Evolutionary conservation across 2,888 invertebrate species (phyloP).

Genomic region (Phlogophora meticulosa): DNA sequence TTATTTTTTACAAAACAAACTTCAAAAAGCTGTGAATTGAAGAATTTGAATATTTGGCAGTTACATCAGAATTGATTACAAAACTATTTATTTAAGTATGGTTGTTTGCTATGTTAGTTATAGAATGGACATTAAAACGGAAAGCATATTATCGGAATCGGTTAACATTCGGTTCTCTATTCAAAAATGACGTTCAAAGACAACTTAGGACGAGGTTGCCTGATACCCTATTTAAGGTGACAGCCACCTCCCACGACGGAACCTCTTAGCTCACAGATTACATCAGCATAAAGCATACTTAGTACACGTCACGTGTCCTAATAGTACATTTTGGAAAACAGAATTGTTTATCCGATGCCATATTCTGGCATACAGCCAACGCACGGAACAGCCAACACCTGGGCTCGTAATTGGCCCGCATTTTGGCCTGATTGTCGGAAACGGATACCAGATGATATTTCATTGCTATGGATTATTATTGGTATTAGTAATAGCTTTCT

Average conservation of each 20-base stretch:
- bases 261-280: slow-evolving; percentile 24
- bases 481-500: slow-evolving; percentile 31
- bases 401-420: slow-evolving; percentile 74
- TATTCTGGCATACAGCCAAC: slow-evolving; percentile 61
- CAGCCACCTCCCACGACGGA: background rate
- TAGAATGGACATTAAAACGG: too few relatives aligned
- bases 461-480: slow-evolving; percentile 60
- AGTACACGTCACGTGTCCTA: slow-evolving; percentile 53
- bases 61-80: too few relatives aligned
- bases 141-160: too few relatives aligned
- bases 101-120: too few relatives aligned
- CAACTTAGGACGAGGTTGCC: too few relatives aligned
- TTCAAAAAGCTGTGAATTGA: too few relatives aligned
- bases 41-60: too few relatives aligned
- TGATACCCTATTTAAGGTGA: too few relatives aligned
- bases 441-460: slow-evolving; percentile 64
- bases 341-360: slow-evolving; percentile 62
- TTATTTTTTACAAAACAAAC: too few relatives aligned
- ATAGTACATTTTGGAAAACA: slow-evolving; percentile 62
- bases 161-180: too few relatives aligned
- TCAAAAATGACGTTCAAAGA: too few relatives aligned
- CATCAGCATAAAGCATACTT: slow-evolving; percentile 47
- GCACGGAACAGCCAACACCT: slow-evolving; percentile 71
- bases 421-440: slow-evolving; percentile 69
- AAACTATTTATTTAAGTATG: too few relatives aligned